Base-by-base conservation (phyloP, 2,888 invertebrate genomes). In the Megaustenia siamemsis region DNA sequence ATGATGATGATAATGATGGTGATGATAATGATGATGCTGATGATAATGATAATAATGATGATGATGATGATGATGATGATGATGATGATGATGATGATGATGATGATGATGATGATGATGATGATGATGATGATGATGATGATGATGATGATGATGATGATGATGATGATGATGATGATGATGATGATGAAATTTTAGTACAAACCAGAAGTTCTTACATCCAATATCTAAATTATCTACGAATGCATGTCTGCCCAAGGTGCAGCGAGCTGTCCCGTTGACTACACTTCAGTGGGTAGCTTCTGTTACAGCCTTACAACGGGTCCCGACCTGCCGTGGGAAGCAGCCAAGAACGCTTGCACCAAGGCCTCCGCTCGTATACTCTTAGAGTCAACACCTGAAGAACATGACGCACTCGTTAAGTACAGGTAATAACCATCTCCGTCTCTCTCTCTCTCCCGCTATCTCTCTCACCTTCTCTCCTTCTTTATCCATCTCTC, bases 351-450 rank as follows among this genome's bases (percentile, higher is more conserved):
- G 24, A 12, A 8, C n/a, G 4, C 12, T 1, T 77, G 77, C n/a
- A 10, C 1, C 6, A 35, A 60, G n/a, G n/a, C 6, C 10, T 10
- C n/a, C 0, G 77, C 60, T 40, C 77, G 60, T 60, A 3, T 77
- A 24, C 18, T 77, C 1, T 56, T 77, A n/a, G 77, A 77, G 40
- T 56, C n/a, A 6, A 35, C 77, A 24, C 1, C 18, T 6, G 38
- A 77, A 8, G 77, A 77, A n/a, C 60, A 60, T 1, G 60, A 15
- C 0, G 77, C 28, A 4, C 60, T 77, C 32, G 24, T 40, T 10
- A 56, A 35, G 0, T 77, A 77, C 38, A 56, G 77, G 77, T 77
- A n/a, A n/a, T n/a, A n/a, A n/a, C n/a, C n/a, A n/a, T n/a, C n/a
- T n/a, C n/a, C n/a, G n/a, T n/a, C n/a, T n/a, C n/a, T n/a, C n/a